Conservation (phyloP, 2,888 invertebrate genomes). For the Chydorus sphaericus region DNA sequence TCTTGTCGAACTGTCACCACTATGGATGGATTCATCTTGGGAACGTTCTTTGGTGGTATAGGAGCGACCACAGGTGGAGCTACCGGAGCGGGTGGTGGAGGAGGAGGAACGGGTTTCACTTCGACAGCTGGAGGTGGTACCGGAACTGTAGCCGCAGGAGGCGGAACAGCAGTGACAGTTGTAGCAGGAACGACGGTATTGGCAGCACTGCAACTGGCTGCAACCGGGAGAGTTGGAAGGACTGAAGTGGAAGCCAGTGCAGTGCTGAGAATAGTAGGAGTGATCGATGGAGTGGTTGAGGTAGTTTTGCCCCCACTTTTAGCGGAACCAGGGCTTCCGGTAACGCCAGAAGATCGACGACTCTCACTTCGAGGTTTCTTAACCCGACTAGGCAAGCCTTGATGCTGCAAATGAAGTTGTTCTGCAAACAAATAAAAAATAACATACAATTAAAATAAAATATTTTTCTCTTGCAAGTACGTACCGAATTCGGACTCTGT, state of each 20-base stretch:
- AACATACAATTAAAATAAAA: not conserved
- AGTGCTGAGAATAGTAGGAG: not conserved
- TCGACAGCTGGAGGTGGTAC: too few relatives aligned
- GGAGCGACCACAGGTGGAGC: not conserved
- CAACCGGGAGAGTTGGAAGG: not conserved
- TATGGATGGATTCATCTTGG: not conserved
- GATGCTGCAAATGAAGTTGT: slow-evolving; percentile 49
- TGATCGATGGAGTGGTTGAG: not conserved
- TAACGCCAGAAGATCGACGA: not conserved
- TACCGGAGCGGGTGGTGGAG: not conserved
- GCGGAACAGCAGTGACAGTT: not conserved
- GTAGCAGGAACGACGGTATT: not conserved
- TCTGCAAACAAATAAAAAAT: slow-evolving; percentile 29
- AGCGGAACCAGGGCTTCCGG: not conserved
- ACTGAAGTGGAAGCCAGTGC: not conserved
- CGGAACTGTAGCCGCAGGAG: too few relatives aligned
- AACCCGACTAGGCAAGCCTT: slow-evolving; percentile 37
- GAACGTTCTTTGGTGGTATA: too few relatives aligned
- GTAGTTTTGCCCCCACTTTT: not conserved
- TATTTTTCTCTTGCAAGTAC: too few relatives aligned
- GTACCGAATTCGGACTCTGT: slow-evolving; percentile 48
- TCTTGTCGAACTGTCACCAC: not conserved
- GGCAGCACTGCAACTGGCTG: not conserved
- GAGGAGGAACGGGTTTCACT: not conserved
- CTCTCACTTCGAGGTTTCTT: slow-evolving; percentile 5